These are phyloP conservation scores for Vanessa atalanta DNA, from an alignment of 1,140 invertebrate genomes.

Conservation along the genomic window DNA sequence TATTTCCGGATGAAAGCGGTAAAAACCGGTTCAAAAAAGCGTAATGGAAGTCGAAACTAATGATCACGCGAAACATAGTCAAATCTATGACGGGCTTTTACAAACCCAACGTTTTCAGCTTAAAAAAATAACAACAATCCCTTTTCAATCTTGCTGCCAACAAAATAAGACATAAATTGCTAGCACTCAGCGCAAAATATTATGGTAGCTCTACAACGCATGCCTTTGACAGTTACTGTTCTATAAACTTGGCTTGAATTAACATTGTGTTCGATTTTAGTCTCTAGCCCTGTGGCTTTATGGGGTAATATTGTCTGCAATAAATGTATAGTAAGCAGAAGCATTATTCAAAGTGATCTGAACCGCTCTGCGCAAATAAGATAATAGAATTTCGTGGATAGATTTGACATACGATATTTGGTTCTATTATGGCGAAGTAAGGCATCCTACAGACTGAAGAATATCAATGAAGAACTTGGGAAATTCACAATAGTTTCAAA, in stretches of 20 bases:
- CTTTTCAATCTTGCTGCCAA: conserved; percentile 35
- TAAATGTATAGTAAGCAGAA: conserved; percentile 27
- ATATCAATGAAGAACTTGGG: conserved; percentile 20
- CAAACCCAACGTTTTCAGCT: conserved; percentile 25
- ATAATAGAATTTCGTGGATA: conserved; percentile 58
- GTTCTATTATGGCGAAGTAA: conserved; percentile 23
- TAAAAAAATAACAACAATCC: conserved; percentile 28
- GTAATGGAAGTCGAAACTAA: conserved; percentile 60
- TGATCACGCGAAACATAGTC: conserved; percentile 47
- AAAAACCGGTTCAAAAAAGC: conserved; percentile 53
- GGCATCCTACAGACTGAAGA: conserved; percentile 27
- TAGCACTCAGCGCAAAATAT: conserved; percentile 31
- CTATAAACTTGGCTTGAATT: conserved; percentile 44
- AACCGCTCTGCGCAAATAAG: conserved; percentile 56
- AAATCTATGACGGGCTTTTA: conserved; percentile 45
- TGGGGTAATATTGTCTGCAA: conserved; percentile 31
- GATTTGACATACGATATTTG: conserved; percentile 49
- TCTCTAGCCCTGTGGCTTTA: conserved; percentile 27
- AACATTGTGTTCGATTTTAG: conserved; percentile 21
- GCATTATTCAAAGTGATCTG: conserved; percentile 49
- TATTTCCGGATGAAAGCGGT: conserved; percentile 55
- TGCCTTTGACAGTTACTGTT: conserved; percentile 61
- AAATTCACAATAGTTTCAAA: conserved; percentile 14
- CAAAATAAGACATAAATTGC: conserved; percentile 37
- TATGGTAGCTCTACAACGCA: conserved; percentile 42